Evolutionary conservation across 2,113 vertebrate species (phyloP).

Genomic region (Gymnorhina tibicen): DNA sequence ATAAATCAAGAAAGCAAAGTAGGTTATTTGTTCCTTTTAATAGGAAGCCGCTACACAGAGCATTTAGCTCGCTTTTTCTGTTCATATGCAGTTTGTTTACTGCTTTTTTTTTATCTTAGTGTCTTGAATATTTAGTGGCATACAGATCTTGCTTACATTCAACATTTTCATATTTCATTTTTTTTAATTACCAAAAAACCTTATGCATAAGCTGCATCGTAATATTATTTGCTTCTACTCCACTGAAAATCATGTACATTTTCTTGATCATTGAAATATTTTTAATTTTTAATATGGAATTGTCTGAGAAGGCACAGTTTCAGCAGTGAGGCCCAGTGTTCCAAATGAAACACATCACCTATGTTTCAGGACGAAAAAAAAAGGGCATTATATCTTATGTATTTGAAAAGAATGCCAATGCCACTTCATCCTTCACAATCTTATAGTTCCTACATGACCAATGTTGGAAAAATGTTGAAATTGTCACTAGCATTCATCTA

Average conservation of each 20-base stretch:
- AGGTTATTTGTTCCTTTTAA: background rate
- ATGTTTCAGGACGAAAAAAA: background rate
- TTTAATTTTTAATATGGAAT: conserved; percentile 10
- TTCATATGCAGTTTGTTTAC: background rate
- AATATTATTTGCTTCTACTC: background rate
- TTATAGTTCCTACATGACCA: background rate
- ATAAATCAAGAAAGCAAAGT: background rate
- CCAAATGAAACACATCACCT: background rate
- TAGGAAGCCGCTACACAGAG: background rate
- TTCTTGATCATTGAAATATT: background rate
- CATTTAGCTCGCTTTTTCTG: background rate
- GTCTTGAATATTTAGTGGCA: background rate
- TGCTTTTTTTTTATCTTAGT: background rate
- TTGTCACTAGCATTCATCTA: background rate
- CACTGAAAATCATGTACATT: background rate
- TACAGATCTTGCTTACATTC: background rate
- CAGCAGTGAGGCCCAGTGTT: background rate
- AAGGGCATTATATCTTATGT: background rate
- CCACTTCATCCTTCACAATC: conserved; percentile 9
- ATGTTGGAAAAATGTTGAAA: background rate
- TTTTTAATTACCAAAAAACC: conserved; percentile 40
- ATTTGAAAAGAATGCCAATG: background rate
- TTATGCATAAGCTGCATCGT: background rate
- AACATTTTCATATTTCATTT: conserved; percentile 30
- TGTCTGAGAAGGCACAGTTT: background rate